phyloP scores from a whole-genome alignment of 1,140 invertebrate species.

The Psilanteris sp. region DNA sequence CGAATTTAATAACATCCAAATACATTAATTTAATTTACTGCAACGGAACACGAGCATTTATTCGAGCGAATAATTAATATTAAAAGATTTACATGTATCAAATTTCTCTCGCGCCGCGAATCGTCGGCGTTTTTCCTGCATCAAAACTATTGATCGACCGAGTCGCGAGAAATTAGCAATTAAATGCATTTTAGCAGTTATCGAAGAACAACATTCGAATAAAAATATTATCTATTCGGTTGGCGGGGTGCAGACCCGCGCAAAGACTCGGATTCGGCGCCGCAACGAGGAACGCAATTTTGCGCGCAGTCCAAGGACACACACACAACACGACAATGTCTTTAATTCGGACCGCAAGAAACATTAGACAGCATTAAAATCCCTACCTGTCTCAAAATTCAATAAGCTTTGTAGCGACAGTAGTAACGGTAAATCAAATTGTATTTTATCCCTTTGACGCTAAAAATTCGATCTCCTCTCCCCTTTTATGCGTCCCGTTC shows the following conservation, averaged over 20 bases:
- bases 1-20: too few relatives aligned
- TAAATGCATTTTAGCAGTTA: constrained; percentile 52
- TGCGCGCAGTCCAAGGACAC: too few relatives aligned
- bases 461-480: constrained; percentile 75
- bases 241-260: too few relatives aligned
- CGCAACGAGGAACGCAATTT: too few relatives aligned
- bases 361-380: constrained; percentile 71
- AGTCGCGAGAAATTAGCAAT: constrained; percentile 52
- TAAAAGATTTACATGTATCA: constrained; percentile 45
- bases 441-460: constrained; percentile 78
- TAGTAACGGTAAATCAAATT: constrained; percentile 77
- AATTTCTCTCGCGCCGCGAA: constrained; percentile 23
- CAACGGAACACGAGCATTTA: constrained; percentile 7
- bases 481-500: constrained; percentile 59
- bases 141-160: constrained; percentile 45
- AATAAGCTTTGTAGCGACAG: constrained; percentile 67
- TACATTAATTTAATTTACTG: too few relatives aligned
- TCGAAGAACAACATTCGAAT: constrained; percentile 46
- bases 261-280: too few relatives aligned
- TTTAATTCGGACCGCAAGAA: constrained; percentile 57
- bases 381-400: constrained; percentile 72
- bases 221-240: constrained; percentile 41
- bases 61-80: constrained; percentile 37
- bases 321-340: constrained; percentile 29
- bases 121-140: constrained; percentile 28